phyloP scores from a whole-genome alignment of 2,888 invertebrate species.

The Ephialtes manifestator region DNA sequence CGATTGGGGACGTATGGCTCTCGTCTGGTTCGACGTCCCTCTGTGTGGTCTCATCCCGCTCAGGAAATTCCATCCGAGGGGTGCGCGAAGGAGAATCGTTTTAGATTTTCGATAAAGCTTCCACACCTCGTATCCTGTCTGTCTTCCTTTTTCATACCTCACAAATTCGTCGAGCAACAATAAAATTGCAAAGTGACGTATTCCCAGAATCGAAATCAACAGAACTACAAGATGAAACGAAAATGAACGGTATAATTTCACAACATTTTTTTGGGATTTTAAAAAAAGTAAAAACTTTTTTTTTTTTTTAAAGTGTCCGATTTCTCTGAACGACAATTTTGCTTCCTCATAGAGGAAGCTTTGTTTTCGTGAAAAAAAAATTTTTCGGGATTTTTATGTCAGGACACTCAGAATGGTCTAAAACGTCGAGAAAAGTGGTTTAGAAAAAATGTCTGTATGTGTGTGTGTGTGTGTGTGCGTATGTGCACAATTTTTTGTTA shows the following conservation, averaged over 20 bases:
- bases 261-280: neutral
- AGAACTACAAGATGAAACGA: neutral
- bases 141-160: neutral
- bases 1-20: conserved; percentile 18
- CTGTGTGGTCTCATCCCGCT: conserved; percentile 13
- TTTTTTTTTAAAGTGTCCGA: no score
- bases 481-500: no score
- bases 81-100: conserved; percentile 27
- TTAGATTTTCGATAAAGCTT: conserved; percentile 44
- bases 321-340: no score
- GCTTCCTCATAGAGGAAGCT: no score
- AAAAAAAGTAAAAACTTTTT: no score
- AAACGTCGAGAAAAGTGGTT: no score
- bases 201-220: neutral
- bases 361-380: no score
- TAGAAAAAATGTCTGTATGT: no score
- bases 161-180: conserved; percentile 24
- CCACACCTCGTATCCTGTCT: conserved; percentile 9
- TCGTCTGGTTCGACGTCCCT: conserved; percentile 14
- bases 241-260: neutral
- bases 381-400: no score
- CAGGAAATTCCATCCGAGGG: conserved; percentile 39
- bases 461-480: no score
- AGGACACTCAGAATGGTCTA: no score
- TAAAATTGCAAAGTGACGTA: conserved; percentile 9